These are phyloP conservation scores for Anoplopoma fimbria DNA, from an alignment of 2,113 vertebrate genomes.

Conservation along the genomic window DNA sequence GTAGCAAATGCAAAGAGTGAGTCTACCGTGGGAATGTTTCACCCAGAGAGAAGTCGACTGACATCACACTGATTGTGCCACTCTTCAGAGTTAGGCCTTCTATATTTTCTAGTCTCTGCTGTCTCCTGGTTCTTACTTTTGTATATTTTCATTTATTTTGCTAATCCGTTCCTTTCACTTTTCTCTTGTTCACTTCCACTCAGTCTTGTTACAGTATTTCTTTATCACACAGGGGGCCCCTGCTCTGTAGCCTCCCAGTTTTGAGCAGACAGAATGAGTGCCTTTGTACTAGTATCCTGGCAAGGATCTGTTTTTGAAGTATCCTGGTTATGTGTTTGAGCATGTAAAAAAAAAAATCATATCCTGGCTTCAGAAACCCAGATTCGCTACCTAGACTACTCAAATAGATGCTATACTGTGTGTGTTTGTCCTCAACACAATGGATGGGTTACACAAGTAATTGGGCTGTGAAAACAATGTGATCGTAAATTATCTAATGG, in stretches of 20 bases:
- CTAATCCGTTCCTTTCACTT: neutral
- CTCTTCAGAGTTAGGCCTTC: slow-evolving; percentile 4
- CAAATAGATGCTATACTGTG: neutral
- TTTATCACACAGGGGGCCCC: neutral
- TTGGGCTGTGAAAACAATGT: neutral
- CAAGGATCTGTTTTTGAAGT: slow-evolving; percentile 6
- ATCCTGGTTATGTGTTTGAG: slow-evolving; percentile 18
- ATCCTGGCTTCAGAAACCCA: slow-evolving; percentile 35
- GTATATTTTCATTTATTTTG: neutral
- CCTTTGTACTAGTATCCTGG: neutral
- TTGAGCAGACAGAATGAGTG: neutral
- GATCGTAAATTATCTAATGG: neutral
- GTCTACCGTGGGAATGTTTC: slow-evolving; percentile 16
- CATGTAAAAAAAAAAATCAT: neutral
- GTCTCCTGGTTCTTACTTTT: neutral
- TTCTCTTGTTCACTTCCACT: neutral
- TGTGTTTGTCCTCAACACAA: neutral
- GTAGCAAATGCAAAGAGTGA: slow-evolving; percentile 21
- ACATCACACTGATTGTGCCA: neutral
- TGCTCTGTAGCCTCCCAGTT: neutral
- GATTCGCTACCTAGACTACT: neutral
- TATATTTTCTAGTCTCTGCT: neutral
- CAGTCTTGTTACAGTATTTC: neutral
- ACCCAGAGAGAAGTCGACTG: slow-evolving; percentile 10
- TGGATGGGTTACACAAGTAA: neutral